Evolutionary conservation across 2,888 invertebrate species (phyloP), one percentile per base, ranked within the genome.

Genomic region (Hipparchia semele): DNA sequence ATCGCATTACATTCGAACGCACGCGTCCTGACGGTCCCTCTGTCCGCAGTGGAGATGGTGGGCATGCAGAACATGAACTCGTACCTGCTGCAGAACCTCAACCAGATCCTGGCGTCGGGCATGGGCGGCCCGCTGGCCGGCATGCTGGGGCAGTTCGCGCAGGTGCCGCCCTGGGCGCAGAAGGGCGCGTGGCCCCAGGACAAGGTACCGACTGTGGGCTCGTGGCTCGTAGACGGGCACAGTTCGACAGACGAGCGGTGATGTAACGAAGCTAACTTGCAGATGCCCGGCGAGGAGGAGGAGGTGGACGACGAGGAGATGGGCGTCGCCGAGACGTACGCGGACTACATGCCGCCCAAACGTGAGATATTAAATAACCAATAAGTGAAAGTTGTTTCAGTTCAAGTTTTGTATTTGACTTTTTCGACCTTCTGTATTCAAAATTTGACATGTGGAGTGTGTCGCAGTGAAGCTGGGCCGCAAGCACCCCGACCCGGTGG

Each of bases 401-500:
- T 39, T 39, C 3, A 23, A 46, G 5, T 46, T 49, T 49, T 49
- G 49, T 8, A 49, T 49, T 49, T 6, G 8, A 0, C 7, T 8
- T 49, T 54, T 6, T 12, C n/a, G 5, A n/a, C n/a, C 6, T 13
- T 53, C 0, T 53, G 12, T 5, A 49, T 49, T 49, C 6, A 49
- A 6, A 4, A 6, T 49, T 6, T 49, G 39, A 39, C 39, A 5
- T 49, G 49, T 49, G 49, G 49, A 4, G 39, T 39, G 39, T 39
- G 39, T 33, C 61, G 12, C 90, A 98, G 97, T 99, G 81, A 98
- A 98, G 91, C 92, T 99, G 69, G 99, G 99, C 10, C 96, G 96
- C 81, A 98, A 98, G 85, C 99, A 99, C 95, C 99, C 99, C 0
- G 99, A 99, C 93, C 97, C 98, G 0, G 99, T 99, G 6, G 99